Percentiles rank a stretch among this genome's conserved stretches.
These are phyloP conservation scores for Otocyon megalotis DNA, from an alignment of 2,113 vertebrate genomes.

Conservation along the genomic window DNA sequence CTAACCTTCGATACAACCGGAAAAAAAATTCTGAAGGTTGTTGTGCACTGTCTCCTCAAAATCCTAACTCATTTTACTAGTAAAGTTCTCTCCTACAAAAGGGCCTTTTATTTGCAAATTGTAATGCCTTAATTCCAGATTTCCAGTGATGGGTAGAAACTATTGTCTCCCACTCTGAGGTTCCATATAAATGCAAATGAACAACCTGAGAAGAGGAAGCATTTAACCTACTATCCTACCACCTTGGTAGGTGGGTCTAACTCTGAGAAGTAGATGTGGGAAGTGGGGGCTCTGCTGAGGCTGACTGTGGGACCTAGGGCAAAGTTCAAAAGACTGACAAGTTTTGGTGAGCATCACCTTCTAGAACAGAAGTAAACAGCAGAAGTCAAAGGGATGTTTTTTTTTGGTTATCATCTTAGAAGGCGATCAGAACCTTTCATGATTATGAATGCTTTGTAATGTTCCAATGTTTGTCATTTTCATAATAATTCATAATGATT, in stretches of 20 bases:
- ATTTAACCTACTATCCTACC: not conserved
- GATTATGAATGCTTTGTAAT: not conserved
- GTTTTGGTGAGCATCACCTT: not conserved
- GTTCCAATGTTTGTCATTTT: conserved; percentile 21
- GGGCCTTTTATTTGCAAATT: not conserved
- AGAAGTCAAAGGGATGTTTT: conserved; percentile 23
- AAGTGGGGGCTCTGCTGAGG: not conserved
- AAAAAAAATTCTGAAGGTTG: conserved; percentile 36
- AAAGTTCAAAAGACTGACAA: conserved; percentile 32
- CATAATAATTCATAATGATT: not conserved
- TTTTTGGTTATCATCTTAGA: conserved; percentile 7
- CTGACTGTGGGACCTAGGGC: too few relatives aligned
- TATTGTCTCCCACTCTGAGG: not conserved
- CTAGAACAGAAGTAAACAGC: conserved; percentile 44
- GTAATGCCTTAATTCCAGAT: not conserved
- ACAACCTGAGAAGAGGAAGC: not conserved
- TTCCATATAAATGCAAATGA: conserved; percentile 50
- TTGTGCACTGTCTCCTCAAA: not conserved
- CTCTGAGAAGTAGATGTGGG: not conserved
- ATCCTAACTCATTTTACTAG: not conserved
- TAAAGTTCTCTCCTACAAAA: conserved; percentile 1
- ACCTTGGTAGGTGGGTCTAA: not conserved
- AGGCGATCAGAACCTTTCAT: not conserved
- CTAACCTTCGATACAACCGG: not conserved
- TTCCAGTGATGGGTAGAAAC: not conserved